phyloP scores from a whole-genome alignment of 2,113 vertebrate species.

The Piprites chloris region DNA sequence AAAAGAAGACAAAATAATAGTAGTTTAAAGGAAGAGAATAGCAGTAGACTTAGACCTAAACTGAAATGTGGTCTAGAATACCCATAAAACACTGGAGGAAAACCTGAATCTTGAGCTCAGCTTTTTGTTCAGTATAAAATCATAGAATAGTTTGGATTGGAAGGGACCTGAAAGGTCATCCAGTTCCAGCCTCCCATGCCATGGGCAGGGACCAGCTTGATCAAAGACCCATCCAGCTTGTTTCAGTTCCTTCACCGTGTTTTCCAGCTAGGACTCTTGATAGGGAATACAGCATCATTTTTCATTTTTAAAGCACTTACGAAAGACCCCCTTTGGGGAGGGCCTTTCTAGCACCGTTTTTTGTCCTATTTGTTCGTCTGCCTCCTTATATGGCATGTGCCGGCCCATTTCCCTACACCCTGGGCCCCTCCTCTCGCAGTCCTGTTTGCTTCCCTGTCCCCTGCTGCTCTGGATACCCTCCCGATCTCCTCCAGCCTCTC shows the following conservation, averaged over 20 bases:
- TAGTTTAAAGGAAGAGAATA: not conserved
- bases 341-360: not conserved
- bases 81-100: not conserved
- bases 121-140: not conserved
- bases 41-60: not conserved
- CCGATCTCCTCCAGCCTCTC: not conserved
- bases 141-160: not conserved
- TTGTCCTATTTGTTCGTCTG: not conserved
- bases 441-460: not conserved
- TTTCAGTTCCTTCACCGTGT: not conserved
- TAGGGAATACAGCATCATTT: not conserved
- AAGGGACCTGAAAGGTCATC: not conserved
- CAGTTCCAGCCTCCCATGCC: not conserved
- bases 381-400: not conserved
- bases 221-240: not conserved
- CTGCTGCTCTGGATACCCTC: not conserved
- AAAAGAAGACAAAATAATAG: not conserved
- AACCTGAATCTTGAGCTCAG: not conserved
- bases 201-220: rapidly evolving
- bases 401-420: not conserved
- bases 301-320: not conserved
- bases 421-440: not conserved
- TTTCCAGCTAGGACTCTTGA: not conserved
- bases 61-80: not conserved
- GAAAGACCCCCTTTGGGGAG: not conserved